These are phyloP conservation scores for Brachypterus glaber DNA, from an alignment of 2,888 invertebrate species.

Conservation along the genomic window DNA sequence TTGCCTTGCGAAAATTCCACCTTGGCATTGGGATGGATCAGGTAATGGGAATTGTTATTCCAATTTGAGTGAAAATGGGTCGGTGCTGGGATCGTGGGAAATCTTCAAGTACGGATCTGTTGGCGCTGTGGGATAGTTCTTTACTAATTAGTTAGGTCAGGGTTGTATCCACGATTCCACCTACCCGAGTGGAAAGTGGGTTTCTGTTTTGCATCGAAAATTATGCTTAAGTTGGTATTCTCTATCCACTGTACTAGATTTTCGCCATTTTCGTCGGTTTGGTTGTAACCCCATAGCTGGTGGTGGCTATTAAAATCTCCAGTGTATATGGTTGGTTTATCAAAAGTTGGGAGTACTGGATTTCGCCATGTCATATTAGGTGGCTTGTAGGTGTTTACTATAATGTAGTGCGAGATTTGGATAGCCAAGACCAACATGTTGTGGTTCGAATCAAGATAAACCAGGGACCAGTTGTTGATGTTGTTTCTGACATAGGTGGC, in stretches of 20 bases:
- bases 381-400: slow-evolving; percentile 1
- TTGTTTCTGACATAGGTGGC: no score
- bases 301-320: no score
- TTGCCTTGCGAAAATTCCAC: no score
- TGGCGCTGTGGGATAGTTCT: not conserved
- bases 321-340: no score
- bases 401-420: not conserved
- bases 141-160: slow-evolving; percentile 2
- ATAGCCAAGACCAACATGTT: not conserved
- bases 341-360: no score
- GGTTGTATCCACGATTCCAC: slow-evolving; percentile 5
- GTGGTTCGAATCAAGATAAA: not conserved
- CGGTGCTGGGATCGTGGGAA: slow-evolving; percentile 5
- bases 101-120: not conserved
- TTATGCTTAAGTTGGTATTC: not conserved
- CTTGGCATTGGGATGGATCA: not conserved
- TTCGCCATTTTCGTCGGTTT: no score
- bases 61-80: slow-evolving; percentile 2
- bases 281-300: no score
- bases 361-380: no score
- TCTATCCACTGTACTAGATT: not conserved
- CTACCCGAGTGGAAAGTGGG: slow-evolving; percentile 3
- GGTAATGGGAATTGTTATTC: slow-evolving; percentile 2
- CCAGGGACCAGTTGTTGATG: no score
- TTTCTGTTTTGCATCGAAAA: slow-evolving; percentile 5